Conservation (phyloP, 2,888 invertebrate genomes). For the Pemphredon lugubris region DNA sequence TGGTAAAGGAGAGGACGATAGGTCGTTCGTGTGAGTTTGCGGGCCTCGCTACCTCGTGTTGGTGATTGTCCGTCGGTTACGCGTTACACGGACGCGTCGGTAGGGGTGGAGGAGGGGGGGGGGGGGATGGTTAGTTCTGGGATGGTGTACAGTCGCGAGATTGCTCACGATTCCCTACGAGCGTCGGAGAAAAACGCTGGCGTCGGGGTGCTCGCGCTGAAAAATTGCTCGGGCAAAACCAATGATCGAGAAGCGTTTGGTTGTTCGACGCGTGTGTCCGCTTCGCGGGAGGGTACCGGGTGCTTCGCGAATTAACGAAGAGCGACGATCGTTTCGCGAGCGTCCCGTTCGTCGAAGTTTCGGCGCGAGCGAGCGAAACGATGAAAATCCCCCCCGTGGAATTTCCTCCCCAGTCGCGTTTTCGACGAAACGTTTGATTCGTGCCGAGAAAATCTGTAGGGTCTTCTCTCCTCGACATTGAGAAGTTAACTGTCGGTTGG, state of each 20-base stretch:
- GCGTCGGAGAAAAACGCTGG: conserved; percentile 28
- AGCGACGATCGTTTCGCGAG: not conserved
- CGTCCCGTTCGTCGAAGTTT: too few species aligned
- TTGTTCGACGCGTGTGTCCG: conserved; percentile 6
- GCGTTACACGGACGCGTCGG: not conserved
- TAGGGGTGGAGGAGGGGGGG: not conserved
- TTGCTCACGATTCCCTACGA: conserved; percentile 35
- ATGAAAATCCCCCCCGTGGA: too few species aligned
- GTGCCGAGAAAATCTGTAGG: not conserved
- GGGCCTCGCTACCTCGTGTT: too few species aligned
- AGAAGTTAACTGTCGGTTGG: too few species aligned
- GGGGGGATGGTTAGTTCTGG: not conserved
- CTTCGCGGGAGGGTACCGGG: not conserved
- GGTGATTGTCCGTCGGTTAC: not conserved
- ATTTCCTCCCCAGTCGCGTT: not conserved
- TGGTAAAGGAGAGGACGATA: not conserved
- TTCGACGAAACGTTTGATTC: too few species aligned
- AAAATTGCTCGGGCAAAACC: conserved; percentile 45
- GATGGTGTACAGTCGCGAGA: conserved; percentile 37
- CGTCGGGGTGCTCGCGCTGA: conserved; percentile 33
- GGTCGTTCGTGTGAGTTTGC: too few species aligned
- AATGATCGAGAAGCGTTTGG: conserved; percentile 38
- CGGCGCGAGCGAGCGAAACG: too few species aligned
- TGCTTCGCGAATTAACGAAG: conserved; percentile 4
- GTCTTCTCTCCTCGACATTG: not conserved